A percentile compares a stretch with the other conserved stretches of the same genome.
Evolutionary conservation across 2,113 vertebrate genomes (phyloP).

Genomic region (Pelodiscus sinensis): DNA sequence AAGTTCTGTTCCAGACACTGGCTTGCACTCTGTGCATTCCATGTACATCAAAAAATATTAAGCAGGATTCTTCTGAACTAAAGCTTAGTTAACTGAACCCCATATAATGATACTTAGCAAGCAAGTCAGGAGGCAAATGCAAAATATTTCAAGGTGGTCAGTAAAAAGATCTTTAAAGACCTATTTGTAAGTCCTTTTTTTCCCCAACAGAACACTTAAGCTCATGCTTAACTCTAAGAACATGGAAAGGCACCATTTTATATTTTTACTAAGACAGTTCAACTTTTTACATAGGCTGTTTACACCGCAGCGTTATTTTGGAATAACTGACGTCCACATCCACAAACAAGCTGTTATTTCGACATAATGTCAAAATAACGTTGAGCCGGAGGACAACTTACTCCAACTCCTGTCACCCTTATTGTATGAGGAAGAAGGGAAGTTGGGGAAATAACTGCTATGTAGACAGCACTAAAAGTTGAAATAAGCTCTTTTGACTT

Average conservation of each 20-base stretch:
- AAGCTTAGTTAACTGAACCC: neutral
- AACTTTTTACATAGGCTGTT: neutral
- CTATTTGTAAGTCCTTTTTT: neutral
- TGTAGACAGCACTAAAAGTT: no score
- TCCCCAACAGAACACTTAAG: neutral
- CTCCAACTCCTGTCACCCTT: no score
- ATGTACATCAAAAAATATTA: slow-evolving; percentile 12
- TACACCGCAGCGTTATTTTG: no score
- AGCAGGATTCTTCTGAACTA: slow-evolving; percentile 14
- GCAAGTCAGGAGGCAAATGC: neutral
- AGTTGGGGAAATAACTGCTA: no score
- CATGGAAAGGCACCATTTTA: neutral
- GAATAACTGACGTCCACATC: no score
- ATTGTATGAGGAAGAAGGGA: no score
- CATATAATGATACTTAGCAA: neutral
- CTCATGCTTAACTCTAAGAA: no score
- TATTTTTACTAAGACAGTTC: neutral
- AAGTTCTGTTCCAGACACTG: neutral
- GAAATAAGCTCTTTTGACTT: no score
- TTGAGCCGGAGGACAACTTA: no score
- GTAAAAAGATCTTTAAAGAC: neutral
- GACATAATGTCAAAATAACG: no score
- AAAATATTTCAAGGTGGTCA: neutral
- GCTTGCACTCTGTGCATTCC: slow-evolving; percentile 4
- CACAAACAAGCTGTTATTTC: no score